Evolutionary conservation across 2,797 vertebrate genomes (phyloP), one percentile per base, ranked within the genome.

Genomic region (Sebastes elongatus): DNA sequence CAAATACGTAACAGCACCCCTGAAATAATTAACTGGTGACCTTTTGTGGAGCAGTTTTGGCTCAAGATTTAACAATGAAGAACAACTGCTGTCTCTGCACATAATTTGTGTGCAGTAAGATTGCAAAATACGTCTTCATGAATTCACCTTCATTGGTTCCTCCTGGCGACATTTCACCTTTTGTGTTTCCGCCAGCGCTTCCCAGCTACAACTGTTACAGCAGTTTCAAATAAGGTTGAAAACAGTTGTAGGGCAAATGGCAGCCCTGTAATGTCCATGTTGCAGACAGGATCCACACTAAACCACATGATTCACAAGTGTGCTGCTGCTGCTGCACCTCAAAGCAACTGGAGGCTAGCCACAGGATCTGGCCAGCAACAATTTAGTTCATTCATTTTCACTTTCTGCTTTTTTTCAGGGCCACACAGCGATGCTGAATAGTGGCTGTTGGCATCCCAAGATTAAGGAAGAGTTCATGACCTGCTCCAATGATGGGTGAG

Each of bases 381-480:
- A 10, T 70, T 78, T 63, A 32, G 7, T 55, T 77, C 63, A 33
- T 68, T 84, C 0, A 84, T 71, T 76, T 73, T 78, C 6, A 38
- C 35, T 59, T 71, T 64, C 7, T 81, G 2, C 20, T 74, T 18
- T 88, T 88, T 92, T 84, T 73, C 91, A 99, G 98, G 99, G 99
- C 72, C 99, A 99, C 89, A 99, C 97, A n/a, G 98, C 98, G 56
- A 99, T 99, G 98, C 95, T 99, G 71, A 99, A 99, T 81, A 92
- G 95, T 86, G 99, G 99, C 66, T 99, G 97, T 80, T 99, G 98
- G 99, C 98, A 99, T 89, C 99, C 98, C 62, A 99, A 99, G 94
- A 96, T 97, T 80, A 99, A 99, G 88, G 98, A 99, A 80, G 98
- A 99, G 92, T 99, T 99, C 94, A 95, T 99, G 94, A 99, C 98